Conservation (phyloP, 2,113 vertebrate species). For the Sialia sialis region DNA sequence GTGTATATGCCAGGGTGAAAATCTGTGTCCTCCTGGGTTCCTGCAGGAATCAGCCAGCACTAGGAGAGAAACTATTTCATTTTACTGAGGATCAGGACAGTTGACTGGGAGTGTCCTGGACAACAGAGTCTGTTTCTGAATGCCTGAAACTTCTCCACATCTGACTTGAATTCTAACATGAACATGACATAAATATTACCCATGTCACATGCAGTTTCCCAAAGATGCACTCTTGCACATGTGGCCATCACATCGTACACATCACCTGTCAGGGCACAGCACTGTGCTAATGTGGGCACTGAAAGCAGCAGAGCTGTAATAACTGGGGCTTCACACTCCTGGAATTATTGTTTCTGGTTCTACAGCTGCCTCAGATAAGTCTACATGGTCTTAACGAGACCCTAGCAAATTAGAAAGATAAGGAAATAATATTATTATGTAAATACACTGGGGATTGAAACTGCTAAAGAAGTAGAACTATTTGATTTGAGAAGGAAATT, state of each 20-base stretch:
- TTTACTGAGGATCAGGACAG: neutral
- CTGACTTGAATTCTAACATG: neutral
- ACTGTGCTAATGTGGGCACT: neutral
- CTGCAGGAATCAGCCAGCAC: neutral
- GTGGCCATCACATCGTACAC: fast-evolving
- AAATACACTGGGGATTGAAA: neutral
- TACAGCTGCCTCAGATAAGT: neutral
- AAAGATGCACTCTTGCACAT: neutral
- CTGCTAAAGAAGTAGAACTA: neutral
- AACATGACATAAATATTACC: neutral
- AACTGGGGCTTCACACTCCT: neutral
- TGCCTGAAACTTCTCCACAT: neutral
- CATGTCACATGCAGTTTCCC: neutral
- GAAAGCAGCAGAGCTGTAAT: neutral
- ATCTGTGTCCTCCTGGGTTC: neutral
- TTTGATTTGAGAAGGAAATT: neutral
- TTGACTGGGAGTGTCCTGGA: neutral
- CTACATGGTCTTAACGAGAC: neutral
- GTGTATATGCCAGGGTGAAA: neutral
- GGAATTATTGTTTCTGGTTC: neutral
- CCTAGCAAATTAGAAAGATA: neutral
- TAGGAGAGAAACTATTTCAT: neutral
- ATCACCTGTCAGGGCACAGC: neutral
- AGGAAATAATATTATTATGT: neutral
- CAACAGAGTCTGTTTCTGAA: neutral